Base-by-base conservation (phyloP, 1,140 invertebrate genomes). In the Phortica variegata region DNA sequence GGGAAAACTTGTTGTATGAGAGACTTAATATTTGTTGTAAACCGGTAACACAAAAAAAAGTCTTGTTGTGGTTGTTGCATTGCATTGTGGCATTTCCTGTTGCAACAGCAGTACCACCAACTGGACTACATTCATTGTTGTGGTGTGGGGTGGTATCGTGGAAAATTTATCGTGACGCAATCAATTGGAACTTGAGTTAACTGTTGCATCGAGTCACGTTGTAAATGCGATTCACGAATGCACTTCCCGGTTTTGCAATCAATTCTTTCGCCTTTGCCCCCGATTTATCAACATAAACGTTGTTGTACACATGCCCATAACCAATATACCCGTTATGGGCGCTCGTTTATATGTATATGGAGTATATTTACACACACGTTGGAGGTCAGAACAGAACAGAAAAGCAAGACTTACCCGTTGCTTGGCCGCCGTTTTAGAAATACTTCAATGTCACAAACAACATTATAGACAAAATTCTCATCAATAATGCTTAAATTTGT, bases 381-480 rank as follows among this genome's bases (percentile, higher is more conserved):
- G n/a, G n/a, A n/a, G n/a, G n/a, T n/a, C n/a, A n/a, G n/a, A n/a
- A n/a, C n/a, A n/a, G n/a, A n/a, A n/a, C n/a, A n/a, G n/a, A n/a
- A n/a, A n/a, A n/a, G n/a, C 12, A 31, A 20, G 16, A 60, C 71
- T 71, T 71, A 74, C 71, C 71, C 57, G 56, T 58, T 55, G 39
- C 51, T 69, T 18, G 63, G 43, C 9, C 66, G 61, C 34, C 69
- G 63, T 38, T 68, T 70, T 45, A 75, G 51, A 54, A 72, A 75
- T 15, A 60, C 44, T 39, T 70, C 59, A 47, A 75, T 75, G 54
- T 75, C 72, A 54, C 58, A 56, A 50, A 55, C 66, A 57, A 75
- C 62, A 72, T 75, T 75, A 44, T 72, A 56, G 10, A 74, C 58
- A 57, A 74, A 75, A 39, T 75, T 65, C 33, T 75, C 68, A 51